phyloP scores from a whole-genome alignment of 2,888 invertebrate species.

The Sinelater perroti region DNA sequence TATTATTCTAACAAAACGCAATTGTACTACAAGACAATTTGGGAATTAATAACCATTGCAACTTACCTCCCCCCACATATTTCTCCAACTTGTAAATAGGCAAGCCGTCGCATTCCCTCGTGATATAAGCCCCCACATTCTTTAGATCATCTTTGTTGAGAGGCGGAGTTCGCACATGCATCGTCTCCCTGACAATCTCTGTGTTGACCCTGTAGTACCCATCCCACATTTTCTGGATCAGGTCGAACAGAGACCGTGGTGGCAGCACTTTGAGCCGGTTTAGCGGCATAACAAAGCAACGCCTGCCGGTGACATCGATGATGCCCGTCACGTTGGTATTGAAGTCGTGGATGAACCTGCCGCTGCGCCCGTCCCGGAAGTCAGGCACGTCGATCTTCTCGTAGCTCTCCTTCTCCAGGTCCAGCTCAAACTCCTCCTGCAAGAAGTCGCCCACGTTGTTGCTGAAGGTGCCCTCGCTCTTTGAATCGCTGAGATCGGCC shows the following conservation, averaged over 20 bases:
- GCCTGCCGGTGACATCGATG: slow-evolving; percentile 60
- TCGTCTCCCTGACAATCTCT: slow-evolving; percentile 76
- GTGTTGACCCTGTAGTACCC: slow-evolving; percentile 86
- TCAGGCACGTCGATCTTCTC: slow-evolving; percentile 89
- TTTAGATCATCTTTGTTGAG: slow-evolving; percentile 66
- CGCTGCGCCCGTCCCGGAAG: slow-evolving; percentile 81
- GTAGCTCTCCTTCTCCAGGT: slow-evolving; percentile 73
- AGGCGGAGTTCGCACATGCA: slow-evolving; percentile 78
- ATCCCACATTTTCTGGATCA: slow-evolving; percentile 79
- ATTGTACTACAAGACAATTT: too few species aligned
- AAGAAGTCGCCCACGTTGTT: slow-evolving; percentile 64
- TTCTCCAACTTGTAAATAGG: slow-evolving; percentile 79
- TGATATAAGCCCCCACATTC: slow-evolving; percentile 74
- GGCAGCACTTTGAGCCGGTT: slow-evolving; percentile 79
- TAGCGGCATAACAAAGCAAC: slow-evolving; percentile 92
- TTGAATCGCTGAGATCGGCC: slow-evolving; percentile 17
- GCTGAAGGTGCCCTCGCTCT: slow-evolving; percentile 35
- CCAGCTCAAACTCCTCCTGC: slow-evolving; percentile 84
- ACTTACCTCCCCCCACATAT: slow-evolving; percentile 72
- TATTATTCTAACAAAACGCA: too few species aligned
- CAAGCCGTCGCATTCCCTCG: slow-evolving; percentile 73
- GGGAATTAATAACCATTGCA: too few species aligned
- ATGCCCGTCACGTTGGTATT: slow-evolving; percentile 73
- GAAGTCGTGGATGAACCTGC: slow-evolving; percentile 94
- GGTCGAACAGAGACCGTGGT: slow-evolving; percentile 82